A percentile compares a stretch with the other conserved stretches of the same genome.
These are phyloP conservation scores for Aleiodes leptofemur DNA, from an alignment of 2,888 invertebrate genomes.

Conservation along the genomic window DNA sequence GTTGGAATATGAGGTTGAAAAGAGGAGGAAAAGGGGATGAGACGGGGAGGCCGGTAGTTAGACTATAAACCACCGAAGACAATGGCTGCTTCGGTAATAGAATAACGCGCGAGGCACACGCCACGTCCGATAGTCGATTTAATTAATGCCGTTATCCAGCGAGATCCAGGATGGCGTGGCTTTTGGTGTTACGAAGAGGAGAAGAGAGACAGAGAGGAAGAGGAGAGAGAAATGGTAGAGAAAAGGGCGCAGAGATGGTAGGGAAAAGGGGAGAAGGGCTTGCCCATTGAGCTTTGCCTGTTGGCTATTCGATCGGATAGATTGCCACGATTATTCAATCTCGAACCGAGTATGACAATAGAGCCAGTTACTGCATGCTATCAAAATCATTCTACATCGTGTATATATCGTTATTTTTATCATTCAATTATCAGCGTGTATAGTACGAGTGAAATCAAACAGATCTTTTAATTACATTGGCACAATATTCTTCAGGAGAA, in stretches of 20 bases:
- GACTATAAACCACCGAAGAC: conserved; percentile 71
- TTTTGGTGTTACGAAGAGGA: conserved; percentile 62
- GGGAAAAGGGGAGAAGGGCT: conserved; percentile 1
- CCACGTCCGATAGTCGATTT: conserved; percentile 71
- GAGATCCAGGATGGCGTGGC: conserved; percentile 64
- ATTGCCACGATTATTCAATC: conserved; percentile 59
- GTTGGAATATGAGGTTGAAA: conserved; percentile 6
- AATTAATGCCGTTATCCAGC: conserved; percentile 71
- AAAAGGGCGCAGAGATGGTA: conserved; percentile 11
- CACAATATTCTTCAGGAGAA: neutral
- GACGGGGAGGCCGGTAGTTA: conserved; percentile 52
- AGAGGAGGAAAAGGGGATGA: conserved; percentile 20
- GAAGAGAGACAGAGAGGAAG: too few species aligned
- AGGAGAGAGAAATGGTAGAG: too few species aligned
- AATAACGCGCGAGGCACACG: conserved; percentile 68
- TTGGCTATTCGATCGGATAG: conserved; percentile 68
- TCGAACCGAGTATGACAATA: neutral
- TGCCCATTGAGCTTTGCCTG: conserved; percentile 60
- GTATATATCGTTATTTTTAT: neutral
- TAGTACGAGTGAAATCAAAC: neutral
- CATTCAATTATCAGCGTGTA: neutral
- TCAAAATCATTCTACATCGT: neutral
- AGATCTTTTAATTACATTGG: neutral
- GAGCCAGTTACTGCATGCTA: neutral
- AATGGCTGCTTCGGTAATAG: conserved; percentile 72